Base-by-base conservation (phyloP, 1,140 invertebrate species). In the Nomia melanderi region DNA sequence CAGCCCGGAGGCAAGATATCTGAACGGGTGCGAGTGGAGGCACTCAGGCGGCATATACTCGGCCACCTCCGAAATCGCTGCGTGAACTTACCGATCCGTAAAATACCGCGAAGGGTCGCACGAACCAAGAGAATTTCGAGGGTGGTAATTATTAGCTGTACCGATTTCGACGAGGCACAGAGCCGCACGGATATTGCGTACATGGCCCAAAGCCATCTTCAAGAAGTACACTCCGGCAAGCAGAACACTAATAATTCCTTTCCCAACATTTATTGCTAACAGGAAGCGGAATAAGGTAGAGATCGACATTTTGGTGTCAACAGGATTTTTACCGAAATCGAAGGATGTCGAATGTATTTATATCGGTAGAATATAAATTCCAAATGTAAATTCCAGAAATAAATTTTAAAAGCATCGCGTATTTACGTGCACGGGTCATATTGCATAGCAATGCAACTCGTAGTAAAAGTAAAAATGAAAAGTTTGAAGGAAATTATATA, bases 61-160 rank as follows among this genome's bases (percentile, higher is more conserved):
- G 63, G 41, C 53, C 47, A 60, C 85, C 77, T 62, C 77, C 71
- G 70, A 81, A 82, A 87, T 87, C 84, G 82, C 60, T 62, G 54
- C 56, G 41, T 23, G 63, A 73, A 70, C 59, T 70, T 77, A 81
- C 70, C 81, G 71, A 78, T 47, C 79, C 86, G 86, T 85, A 83
- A 87, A 87, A 87, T 87, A 67, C 84, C 60, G 70, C 70, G 64
- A 82, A 72, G 83, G 74, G 67, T 71, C 66, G 60, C 77, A 54
- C 53, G 44, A 25, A 66, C 63, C 66, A 64, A 79, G 67, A 77
- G 80, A 85, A 83, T 84, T 71, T 77, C 81, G 74, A 86, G 86
- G 81, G 78, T 78, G 86, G 86, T 81, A 86, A 88, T 88, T 88
- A 88, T 87, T 88, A 87, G 85, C 86, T 31, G 77, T 86, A 70